Conservation (phyloP, 2,888 invertebrate species). For the Eupithecia abbreviata region DNA sequence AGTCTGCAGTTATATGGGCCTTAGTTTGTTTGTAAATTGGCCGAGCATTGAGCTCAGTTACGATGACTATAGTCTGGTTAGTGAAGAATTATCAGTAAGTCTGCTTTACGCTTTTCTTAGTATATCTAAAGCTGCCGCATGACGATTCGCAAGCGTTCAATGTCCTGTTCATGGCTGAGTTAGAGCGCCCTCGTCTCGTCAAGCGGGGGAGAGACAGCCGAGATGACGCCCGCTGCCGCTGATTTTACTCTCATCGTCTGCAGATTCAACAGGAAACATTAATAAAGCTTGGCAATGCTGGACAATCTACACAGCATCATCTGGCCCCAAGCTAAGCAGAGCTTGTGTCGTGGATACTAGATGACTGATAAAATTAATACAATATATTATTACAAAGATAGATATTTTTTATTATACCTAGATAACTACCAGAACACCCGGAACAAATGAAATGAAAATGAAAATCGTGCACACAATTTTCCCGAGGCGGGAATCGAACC, state of each 20-base stretch:
- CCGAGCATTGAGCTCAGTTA: background rate
- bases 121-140: background rate
- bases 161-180: conserved; percentile 13
- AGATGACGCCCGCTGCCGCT: conserved; percentile 84
- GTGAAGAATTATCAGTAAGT: background rate
- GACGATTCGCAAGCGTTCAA: background rate
- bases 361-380: too few species aligned
- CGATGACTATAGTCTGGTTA: background rate
- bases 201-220: conserved; percentile 87
- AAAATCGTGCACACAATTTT: too few species aligned
- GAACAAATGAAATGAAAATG: too few species aligned
- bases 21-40: background rate
- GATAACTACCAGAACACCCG: too few species aligned
- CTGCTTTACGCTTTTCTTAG: background rate
- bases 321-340: too few species aligned
- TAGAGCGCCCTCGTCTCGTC: conserved; percentile 78
- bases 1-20: too few species aligned
- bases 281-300: too few species aligned
- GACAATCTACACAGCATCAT: too few species aligned
- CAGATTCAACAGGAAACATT: background rate
- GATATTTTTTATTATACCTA: too few species aligned
- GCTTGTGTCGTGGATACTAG: too few species aligned
- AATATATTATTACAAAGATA: too few species aligned
- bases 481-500: too few species aligned
- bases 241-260: conserved; percentile 85